These are phyloP conservation scores for Acanthopleura granulata DNA, from an alignment of 2,888 invertebrate species.

Conservation along the genomic window DNA sequence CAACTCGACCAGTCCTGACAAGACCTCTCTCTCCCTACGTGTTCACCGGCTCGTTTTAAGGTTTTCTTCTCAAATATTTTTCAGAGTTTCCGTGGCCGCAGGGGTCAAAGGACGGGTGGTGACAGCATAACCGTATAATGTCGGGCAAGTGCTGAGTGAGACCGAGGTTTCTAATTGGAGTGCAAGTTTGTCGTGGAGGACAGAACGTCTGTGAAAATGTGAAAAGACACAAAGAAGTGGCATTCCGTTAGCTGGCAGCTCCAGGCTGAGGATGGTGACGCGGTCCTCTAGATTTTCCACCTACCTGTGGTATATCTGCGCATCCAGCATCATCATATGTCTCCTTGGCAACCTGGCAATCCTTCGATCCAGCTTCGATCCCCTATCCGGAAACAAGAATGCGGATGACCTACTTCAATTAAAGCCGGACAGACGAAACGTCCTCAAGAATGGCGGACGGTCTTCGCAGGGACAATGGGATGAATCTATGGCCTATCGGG, in stretches of 20 bases:
- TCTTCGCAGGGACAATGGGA: too few relatives aligned
- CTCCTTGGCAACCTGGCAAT: background rate
- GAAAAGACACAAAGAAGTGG: too few relatives aligned
- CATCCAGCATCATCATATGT: conserved; percentile 1
- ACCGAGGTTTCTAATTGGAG: too few relatives aligned
- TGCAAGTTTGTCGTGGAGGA: too few relatives aligned
- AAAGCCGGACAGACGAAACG: background rate
- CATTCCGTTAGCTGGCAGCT: too few relatives aligned
- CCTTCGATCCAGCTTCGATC: background rate
- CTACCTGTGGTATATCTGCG: conserved; percentile 14
- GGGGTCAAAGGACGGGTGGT: background rate
- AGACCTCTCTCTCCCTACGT: background rate
- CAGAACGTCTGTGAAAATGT: too few relatives aligned
- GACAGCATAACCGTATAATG: too few relatives aligned
- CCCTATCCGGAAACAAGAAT: background rate
- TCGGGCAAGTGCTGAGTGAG: too few relatives aligned
- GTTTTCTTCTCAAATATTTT: conserved; percentile 4
- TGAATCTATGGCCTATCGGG: background rate
- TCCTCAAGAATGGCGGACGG: background rate
- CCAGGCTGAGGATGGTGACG: background rate
- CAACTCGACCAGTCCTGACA: background rate
- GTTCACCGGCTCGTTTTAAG: background rate
- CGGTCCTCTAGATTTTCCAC: background rate
- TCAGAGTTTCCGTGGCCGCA: background rate
- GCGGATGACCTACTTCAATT: background rate